Base-by-base conservation (phyloP, 2,797 vertebrate species). In the Takifugu rubripes region DNA sequence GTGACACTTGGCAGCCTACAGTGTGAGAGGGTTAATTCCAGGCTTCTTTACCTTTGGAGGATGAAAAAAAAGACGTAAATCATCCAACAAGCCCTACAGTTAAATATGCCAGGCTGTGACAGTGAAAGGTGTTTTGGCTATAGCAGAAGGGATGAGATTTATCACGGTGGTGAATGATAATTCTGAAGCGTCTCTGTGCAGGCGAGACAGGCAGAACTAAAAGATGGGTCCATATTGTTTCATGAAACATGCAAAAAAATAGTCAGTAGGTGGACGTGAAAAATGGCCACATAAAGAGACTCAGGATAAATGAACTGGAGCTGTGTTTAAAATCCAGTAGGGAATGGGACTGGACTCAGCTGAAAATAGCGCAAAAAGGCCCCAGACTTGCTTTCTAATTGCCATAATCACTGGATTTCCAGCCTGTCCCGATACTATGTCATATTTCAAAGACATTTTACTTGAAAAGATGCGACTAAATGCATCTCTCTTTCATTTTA, bases 121-220 rank as follows among this genome's bases (percentile, higher is more conserved):
- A 82, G 79, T 73, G 68, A 76, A 77, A 77, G 85, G 78, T 83
- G 81, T 80, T 82, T 81, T 77, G 77, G 78, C 76, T 83, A 66
- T 68, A 82, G 82, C 75, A 63, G 74, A 82, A 66, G 52, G 55
- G 76, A 78, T 77, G 71, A 82, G 79, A 88, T 87, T 84, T 84
- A 88, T 86, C 79, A 77, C 64, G 46, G 70, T 72, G 64, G 64
- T 84, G 79, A 87, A 68, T 79, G 81, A 89, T 89, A 86, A 86
- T 72, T 31, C 42, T 21, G 55, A 61, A 70, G 65, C 70, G 56
- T 57, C 74, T 43, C 59, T 77, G 67, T 33, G 60, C 55, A 71
- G 76, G 65, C 46, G 52, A 77, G 69, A 79, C 27, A 17, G 62
- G 59, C 72, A 79, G 63, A 63, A 68, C 75, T 78, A 83, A 84